Percentiles rank a stretch among this genome's conserved stretches.
These are phyloP conservation scores for Leptatherina wallacei DNA, from an alignment of 2,797 vertebrate genomes.

Conservation along the genomic window DNA sequence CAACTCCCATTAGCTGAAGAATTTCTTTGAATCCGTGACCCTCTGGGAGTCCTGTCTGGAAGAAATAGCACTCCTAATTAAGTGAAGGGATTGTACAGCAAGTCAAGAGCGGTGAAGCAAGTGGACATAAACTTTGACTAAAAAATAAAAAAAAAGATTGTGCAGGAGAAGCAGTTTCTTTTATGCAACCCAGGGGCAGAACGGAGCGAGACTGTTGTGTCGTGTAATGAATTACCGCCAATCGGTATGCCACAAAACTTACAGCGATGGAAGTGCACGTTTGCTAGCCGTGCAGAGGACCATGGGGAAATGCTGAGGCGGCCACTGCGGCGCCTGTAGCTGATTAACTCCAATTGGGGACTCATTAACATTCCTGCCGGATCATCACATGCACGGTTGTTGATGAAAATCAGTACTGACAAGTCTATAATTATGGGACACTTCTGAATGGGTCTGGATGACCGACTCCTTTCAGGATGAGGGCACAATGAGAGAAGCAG, in stretches of 20 bases:
- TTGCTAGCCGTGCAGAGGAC: conserved; percentile 37
- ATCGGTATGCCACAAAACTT: conserved; percentile 18
- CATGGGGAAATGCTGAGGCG: conserved; percentile 29
- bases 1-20: conserved; percentile 66
- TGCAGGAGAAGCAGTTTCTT: conserved; percentile 60
- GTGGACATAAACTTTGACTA: conserved; percentile 65
- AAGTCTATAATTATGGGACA: conserved; percentile 75
- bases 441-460: conserved; percentile 67
- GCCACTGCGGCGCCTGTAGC: conserved; percentile 43
- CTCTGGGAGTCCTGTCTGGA: conserved; percentile 66
- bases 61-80: conserved; percentile 77
- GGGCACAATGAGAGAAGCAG: conserved; percentile 19
- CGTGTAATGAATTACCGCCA: conserved; percentile 12
- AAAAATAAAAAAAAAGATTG: conserved; percentile 64
- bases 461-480: conserved; percentile 56
- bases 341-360: conserved; percentile 74
- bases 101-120: conserved; percentile 48
- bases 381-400: conserved; percentile 73
- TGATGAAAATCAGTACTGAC: conserved; percentile 80
- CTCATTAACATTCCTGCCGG: conserved; percentile 74
- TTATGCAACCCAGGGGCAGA: conserved; percentile 49
- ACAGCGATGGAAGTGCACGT: neutral
- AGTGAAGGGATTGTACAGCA: conserved; percentile 54
- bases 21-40: conserved; percentile 63
- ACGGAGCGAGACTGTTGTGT: conserved; percentile 20